Evolutionary conservation across 2,888 invertebrate genomes (phyloP).

Genomic region (Ischnus inquisitorius): DNA sequence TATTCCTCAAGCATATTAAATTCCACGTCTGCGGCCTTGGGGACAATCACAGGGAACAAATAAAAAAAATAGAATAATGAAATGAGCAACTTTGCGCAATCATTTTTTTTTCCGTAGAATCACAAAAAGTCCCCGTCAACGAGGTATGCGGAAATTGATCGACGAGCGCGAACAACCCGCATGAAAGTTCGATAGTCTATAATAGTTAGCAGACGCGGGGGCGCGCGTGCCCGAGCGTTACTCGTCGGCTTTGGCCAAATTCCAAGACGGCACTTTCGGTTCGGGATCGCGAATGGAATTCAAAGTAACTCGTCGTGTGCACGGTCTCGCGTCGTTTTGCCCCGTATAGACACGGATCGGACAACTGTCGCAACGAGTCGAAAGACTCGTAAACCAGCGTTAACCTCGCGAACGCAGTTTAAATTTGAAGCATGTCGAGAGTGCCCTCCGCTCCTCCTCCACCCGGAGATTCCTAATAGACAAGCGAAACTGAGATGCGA

Average conservation of each 20-base stretch:
- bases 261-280: constrained; percentile 80
- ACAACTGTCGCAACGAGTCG: constrained; percentile 63
- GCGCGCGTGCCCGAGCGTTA: constrained; percentile 1
- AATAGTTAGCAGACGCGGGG: neutral
- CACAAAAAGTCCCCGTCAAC: neutral
- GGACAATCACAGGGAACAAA: no score
- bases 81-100: no score
- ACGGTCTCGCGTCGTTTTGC: constrained; percentile 61
- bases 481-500: neutral
- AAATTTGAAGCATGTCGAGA: constrained; percentile 22
- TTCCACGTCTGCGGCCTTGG: no score
- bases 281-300: constrained; percentile 74
- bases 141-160: constrained; percentile 46
- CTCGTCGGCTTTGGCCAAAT: constrained; percentile 79
- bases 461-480: neutral
- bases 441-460: neutral
- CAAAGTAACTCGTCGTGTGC: constrained; percentile 66
- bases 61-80: no score
- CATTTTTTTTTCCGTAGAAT: neutral
- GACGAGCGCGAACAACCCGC: constrained; percentile 28
- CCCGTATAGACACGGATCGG: constrained; percentile 19
- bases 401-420: neutral
- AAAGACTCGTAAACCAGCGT: constrained; percentile 9
- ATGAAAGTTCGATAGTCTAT: constrained; percentile 48
- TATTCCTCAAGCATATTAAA: no score